Evolutionary conservation across 2,113 vertebrate genomes (phyloP), one percentile per base, ranked within the genome.

Genomic region (Channa maculata): DNA sequence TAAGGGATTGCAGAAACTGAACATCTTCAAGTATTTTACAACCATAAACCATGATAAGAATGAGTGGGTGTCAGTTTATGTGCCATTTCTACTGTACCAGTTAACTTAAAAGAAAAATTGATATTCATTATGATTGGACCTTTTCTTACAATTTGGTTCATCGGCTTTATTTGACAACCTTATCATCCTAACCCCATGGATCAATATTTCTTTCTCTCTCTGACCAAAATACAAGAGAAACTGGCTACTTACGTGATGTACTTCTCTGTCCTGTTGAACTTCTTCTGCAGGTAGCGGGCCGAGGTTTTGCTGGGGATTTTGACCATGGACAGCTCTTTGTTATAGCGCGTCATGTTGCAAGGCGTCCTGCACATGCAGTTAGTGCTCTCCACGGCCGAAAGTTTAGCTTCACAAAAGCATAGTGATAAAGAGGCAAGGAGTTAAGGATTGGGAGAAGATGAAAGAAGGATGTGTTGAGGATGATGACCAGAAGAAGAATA

Each of bases 291-390:
- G 92, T 99, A 99, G 86, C 97, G 96, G 72, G 97, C 96, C 0
- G 98, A 99, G 0, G 98, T 99, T 91, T 98, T 99, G 94, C 97
- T 99, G 89, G 98, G 98, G 82, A 99, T 99, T 91, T 98, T 98
- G 81, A 99, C 98, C 98, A 99, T 99, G 93, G 98, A 99, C 69
- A 99, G 94, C 92, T 99, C 98, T 85, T 99, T 99, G 95, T 97
- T 99, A 94, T 98, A 99, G 55, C 98, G 96, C 51, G 98, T 99
- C 92, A 97, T 94, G 93, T 98, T 99, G 88, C 98, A 99, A 12
- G 98, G 97, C 0, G 96, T 97, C 90, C 96, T 94, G 90, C 97
- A 99, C 90, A 97, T 93, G 92, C 98, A 99, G 94, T 94, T 97
- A 68, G 87, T 96, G 90, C 95, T 96, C 92, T 98, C 97, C 86